Evolutionary conservation across 2,888 invertebrate species (phyloP), one percentile per base, ranked within the genome.

Genomic region (Abrostola tripartita): DNA sequence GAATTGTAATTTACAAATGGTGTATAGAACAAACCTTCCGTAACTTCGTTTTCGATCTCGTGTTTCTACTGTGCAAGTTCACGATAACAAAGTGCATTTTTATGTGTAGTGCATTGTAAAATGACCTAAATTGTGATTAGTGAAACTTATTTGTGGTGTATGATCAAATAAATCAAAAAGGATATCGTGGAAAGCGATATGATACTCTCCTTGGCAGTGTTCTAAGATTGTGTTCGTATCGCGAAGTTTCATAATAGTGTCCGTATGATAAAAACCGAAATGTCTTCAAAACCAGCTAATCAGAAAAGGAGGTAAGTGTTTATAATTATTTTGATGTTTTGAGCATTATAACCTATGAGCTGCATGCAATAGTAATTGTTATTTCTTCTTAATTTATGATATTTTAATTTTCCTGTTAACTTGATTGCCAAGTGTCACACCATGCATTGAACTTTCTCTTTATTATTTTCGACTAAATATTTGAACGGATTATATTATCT

Each of bases 281-380:
- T 95, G 94, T 90, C 93, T 90, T 82, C 93, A 67, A 95, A 95
- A 86, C 93, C 93, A 85, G 94, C 95, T 76, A 96, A 96, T 93
- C 97, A 96, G 86, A 97, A 97, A 92, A 95, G 96, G 90, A 96
- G 96, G 97, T 97, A 91, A 95, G 88, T 83, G 62, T 40, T 68
- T 68, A 65, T 51, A 76, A 81, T 78, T 79, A 60, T 68, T 79
- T 77, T 65, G 50, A 11, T 61, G 61, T 58, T 61, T 54, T 47
- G 51, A 53, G 35, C 49, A 38, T 58, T 61, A 44, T 75, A 76
- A 70, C 70, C 65, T 78, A 61, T 14, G 52, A 50, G 5, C 35
- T 52, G 11, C 54, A 37, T 54, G 60, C 24, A 61, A 14, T 51
- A 38, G 37, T 44, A n/a, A 14, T 37, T 58, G 5, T n/a, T 40